Percentiles rank a stretch among this genome's conserved stretches.
phyloP scores from a whole-genome alignment of 1,140 invertebrate species.

The Ladona fulva region DNA sequence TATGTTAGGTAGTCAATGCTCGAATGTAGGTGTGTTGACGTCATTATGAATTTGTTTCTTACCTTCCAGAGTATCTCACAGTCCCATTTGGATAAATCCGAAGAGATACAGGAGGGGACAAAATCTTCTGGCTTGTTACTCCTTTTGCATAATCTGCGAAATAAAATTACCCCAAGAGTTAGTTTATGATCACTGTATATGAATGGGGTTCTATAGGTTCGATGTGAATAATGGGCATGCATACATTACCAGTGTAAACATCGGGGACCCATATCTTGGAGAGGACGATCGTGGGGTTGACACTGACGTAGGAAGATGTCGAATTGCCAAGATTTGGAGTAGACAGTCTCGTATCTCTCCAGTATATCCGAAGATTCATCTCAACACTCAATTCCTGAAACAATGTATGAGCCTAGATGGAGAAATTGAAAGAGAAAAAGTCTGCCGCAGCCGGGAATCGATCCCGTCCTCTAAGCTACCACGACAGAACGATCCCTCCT shows the following conservation, averaged over 20 bases:
- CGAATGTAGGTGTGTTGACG: too few relatives aligned
- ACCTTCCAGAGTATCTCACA: conserved; percentile 27
- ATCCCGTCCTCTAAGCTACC: too few relatives aligned
- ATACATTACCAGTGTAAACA: conserved; percentile 25
- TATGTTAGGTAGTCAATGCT: too few relatives aligned
- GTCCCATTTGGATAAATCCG: conserved; percentile 26
- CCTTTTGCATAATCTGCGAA: conserved; percentile 26
- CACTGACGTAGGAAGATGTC: conserved; percentile 21
- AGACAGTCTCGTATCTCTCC: conserved; percentile 25
- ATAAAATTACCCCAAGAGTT: too few relatives aligned
- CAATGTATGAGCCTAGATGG: too few relatives aligned
- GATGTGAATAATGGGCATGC: too few relatives aligned
- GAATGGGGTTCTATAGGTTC: too few relatives aligned
- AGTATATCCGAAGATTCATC: conserved; percentile 27
- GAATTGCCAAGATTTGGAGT: conserved; percentile 15
- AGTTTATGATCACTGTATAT: too few relatives aligned
- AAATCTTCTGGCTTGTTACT: conserved; percentile 22
- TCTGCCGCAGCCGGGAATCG: too few relatives aligned
- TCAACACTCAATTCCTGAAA: conserved; percentile 26
- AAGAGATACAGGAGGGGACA: conserved; percentile 26
- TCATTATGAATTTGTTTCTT: neutral
- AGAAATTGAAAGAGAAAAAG: too few relatives aligned
- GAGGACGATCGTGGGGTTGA: conserved; percentile 23
- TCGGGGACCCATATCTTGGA: conserved; percentile 26
- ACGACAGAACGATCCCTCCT: too few relatives aligned